Evolutionary conservation across 2,888 invertebrate genomes (phyloP).

Genomic region (Autographa pulchrina): DNA sequence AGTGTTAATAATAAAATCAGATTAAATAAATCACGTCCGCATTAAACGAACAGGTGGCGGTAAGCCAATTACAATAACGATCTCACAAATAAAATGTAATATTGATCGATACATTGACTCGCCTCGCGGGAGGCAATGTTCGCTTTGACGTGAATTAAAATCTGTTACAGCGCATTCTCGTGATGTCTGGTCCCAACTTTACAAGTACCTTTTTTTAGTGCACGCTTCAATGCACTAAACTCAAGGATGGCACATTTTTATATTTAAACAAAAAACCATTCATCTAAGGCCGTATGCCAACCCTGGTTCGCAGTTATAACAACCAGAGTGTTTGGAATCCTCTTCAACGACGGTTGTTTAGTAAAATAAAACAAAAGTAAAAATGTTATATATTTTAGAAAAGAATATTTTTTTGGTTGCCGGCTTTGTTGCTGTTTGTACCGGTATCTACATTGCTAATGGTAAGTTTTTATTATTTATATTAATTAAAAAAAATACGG

Average conservation of each 20-base stretch:
- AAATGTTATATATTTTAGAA: constrained; percentile 53
- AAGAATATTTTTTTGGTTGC: constrained; percentile 62
- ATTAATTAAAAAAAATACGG: too few relatives aligned
- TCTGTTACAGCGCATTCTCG: background rate
- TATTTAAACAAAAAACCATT: constrained; percentile 66
- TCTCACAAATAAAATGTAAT: background rate
- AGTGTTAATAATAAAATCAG: background rate
- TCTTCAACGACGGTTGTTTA: constrained; percentile 54
- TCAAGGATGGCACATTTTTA: constrained; percentile 85
- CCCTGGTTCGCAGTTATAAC: constrained; percentile 56
- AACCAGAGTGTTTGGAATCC: constrained; percentile 57
- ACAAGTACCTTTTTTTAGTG: constrained; percentile 54
- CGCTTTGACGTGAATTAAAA: background rate
- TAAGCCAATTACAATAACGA: too few relatives aligned
- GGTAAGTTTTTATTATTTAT: constrained; percentile 65
- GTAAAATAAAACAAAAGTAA: constrained; percentile 16
- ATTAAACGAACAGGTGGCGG: background rate
- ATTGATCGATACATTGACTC: background rate
- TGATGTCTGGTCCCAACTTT: background rate
- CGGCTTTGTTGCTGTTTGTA: constrained; percentile 62
- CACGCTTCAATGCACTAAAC: constrained; percentile 67
- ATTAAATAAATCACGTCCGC: background rate
- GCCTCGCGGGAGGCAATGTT: background rate
- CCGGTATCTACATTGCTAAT: constrained; percentile 74
- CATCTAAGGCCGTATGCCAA: constrained; percentile 69